Conservation (phyloP, 2,797 vertebrate genomes). For the Pantherophis alleghaniensis region DNA sequence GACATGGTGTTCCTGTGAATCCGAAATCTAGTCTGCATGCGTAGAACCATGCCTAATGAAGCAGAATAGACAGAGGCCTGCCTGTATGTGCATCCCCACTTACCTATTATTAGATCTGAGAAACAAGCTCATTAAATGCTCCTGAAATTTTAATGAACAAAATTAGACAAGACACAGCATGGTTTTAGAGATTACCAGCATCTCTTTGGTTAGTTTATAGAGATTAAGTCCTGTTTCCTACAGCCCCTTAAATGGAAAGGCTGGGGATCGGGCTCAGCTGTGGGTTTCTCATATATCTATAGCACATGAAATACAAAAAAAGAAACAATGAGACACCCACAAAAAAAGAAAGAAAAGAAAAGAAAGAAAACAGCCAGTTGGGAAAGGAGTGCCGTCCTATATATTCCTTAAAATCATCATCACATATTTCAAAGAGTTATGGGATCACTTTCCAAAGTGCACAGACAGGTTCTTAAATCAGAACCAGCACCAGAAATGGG, state of each 20-base stretch:
- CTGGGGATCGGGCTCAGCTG: not conserved
- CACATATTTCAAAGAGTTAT: not conserved
- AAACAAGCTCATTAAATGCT: slow-evolving; percentile 3
- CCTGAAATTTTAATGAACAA: not conserved
- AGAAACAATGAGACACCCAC: not conserved
- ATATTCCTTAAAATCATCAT: not conserved
- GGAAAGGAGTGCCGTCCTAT: not conserved
- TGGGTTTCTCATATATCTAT: not conserved
- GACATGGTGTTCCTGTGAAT: not conserved
- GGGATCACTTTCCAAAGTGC: not conserved
- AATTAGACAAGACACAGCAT: not conserved
- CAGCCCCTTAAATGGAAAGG: not conserved
- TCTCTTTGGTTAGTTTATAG: not conserved
- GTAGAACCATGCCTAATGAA: not conserved
- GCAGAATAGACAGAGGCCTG: not conserved
- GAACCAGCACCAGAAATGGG: slow-evolving; percentile 8
- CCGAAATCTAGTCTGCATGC: not conserved
- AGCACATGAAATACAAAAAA: not conserved
- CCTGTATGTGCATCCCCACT: not conserved
- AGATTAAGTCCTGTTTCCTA: not conserved
- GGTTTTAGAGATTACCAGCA: not conserved
- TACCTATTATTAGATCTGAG: not conserved
- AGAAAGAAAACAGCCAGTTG: not conserved
- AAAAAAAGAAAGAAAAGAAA: not conserved
- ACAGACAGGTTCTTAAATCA: not conserved